phyloP scores from a whole-genome alignment of 2,888 invertebrate genomes.

The Drosophila borborema region DNA sequence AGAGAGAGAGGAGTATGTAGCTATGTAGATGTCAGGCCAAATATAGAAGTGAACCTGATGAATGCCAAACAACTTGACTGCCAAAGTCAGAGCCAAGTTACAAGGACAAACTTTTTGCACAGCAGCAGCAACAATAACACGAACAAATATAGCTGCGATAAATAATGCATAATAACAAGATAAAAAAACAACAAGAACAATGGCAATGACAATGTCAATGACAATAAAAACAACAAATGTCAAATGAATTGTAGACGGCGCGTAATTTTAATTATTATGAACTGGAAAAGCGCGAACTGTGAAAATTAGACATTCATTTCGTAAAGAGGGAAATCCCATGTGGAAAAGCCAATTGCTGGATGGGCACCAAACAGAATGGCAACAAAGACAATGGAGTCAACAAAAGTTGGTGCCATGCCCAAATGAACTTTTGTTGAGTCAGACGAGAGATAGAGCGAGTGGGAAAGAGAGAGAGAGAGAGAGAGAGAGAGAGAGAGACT shows the following conservation, averaged over 20 bases:
- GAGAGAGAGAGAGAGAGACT: conserved; percentile 1
- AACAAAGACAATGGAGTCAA: conserved; percentile 50
- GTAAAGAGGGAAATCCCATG: conserved; percentile 12
- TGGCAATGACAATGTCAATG: conserved; percentile 29
- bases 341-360: conserved; percentile 47
- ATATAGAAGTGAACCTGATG: conserved; percentile 63
- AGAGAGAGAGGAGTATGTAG: conserved; percentile 21
- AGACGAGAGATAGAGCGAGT: conserved; percentile 8
- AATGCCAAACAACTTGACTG: conserved; percentile 74
- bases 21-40: conserved; percentile 43
- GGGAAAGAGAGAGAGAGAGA: neutral
- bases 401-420: conserved; percentile 52
- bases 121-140: conserved; percentile 26
- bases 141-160: conserved; percentile 40
- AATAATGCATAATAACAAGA: conserved; percentile 68
- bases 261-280: conserved; percentile 76
- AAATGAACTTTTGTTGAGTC: conserved; percentile 65
- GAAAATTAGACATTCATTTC: conserved; percentile 73
- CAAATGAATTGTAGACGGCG: conserved; percentile 61
- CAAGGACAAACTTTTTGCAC: conserved; percentile 65
- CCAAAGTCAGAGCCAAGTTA: conserved; percentile 55
- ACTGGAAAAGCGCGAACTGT: conserved; percentile 54
- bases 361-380: conserved; percentile 3
- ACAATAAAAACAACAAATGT: conserved; percentile 50
- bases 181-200: conserved; percentile 21